A percentile compares a stretch with the other conserved stretches of the same genome.
These are phyloP conservation scores for Bagarius yarrelli DNA, from an alignment of 2,113 vertebrate genomes.

Conservation along the genomic window DNA sequence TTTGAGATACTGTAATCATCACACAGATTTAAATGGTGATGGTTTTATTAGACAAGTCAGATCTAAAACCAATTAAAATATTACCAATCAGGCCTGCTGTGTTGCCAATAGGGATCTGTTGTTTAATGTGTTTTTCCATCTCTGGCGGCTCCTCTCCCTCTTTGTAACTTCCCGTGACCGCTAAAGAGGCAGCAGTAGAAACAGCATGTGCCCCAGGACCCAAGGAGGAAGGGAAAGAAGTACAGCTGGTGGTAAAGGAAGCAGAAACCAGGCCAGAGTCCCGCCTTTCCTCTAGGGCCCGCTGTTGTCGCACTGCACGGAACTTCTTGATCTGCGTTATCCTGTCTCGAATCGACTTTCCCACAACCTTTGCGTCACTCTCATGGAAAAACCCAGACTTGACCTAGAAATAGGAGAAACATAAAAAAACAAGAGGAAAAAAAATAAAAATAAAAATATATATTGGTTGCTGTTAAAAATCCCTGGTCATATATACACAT, in stretches of 20 bases:
- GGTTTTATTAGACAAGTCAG: not conserved
- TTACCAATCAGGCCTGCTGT: constrained; percentile 64
- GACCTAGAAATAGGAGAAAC: constrained; percentile 68
- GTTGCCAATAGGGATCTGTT: constrained; percentile 64
- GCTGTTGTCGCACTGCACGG: constrained; percentile 74
- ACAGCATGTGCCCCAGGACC: constrained; percentile 52
- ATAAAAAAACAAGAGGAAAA: not conserved
- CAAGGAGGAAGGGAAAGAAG: constrained; percentile 59
- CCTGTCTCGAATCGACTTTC: constrained; percentile 87
- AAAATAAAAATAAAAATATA: not conserved
- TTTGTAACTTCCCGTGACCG: constrained; percentile 43
- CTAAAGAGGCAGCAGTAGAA: constrained; percentile 41
- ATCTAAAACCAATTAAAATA: not conserved
- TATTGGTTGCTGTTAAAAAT: too few relatives aligned
- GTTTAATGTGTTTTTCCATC: constrained; percentile 78
- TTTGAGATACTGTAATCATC: not conserved
- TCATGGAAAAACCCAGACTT: constrained; percentile 93
- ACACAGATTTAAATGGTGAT: not conserved
- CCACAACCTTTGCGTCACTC: constrained; percentile 88
- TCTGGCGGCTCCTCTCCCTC: constrained; percentile 81
- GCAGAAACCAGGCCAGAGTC: constrained; percentile 63
- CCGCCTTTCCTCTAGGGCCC: constrained; percentile 68
- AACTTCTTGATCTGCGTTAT: constrained; percentile 85
- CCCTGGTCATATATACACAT: not conserved
- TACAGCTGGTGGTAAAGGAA: constrained; percentile 63